phyloP scores from a whole-genome alignment of 2,888 invertebrate species.

The Odiellus spinosus region DNA sequence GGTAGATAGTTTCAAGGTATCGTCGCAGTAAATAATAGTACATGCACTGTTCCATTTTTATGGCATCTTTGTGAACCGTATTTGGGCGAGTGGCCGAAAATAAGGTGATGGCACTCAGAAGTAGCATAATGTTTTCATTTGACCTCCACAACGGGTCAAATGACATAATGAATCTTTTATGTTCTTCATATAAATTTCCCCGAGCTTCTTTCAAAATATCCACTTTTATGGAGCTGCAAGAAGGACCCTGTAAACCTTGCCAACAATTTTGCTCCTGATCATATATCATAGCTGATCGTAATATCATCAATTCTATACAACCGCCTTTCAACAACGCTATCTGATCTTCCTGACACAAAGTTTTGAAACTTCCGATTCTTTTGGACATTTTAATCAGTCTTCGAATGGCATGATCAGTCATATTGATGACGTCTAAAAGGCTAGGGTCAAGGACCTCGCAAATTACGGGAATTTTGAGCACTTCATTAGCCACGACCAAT shows the following conservation, averaged over 20 bases:
- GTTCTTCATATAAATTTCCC: slow-evolving; percentile 65
- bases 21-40: slow-evolving; percentile 19
- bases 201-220: slow-evolving; percentile 81
- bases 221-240: slow-evolving; percentile 54
- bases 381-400: slow-evolving; percentile 47
- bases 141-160: slow-evolving; percentile 69
- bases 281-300: slow-evolving; percentile 80
- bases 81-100: slow-evolving; percentile 68
- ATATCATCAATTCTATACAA: slow-evolving; percentile 89
- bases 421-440: slow-evolving; percentile 65
- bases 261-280: slow-evolving; percentile 75
- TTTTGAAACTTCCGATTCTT: slow-evolving; percentile 57
- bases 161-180: slow-evolving; percentile 64
- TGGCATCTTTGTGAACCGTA: slow-evolving; percentile 58
- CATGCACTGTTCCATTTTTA: slow-evolving; percentile 15
- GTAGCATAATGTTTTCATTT: slow-evolving; percentile 76
- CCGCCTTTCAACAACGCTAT: slow-evolving; percentile 74
- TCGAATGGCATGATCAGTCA: slow-evolving; percentile 80
- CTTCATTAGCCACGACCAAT: slow-evolving; percentile 67
- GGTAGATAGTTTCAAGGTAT: slow-evolving; percentile 16
- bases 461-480: slow-evolving; percentile 58
- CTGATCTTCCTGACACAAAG: slow-evolving; percentile 88
- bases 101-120: slow-evolving; percentile 75
- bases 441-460: slow-evolving; percentile 29
- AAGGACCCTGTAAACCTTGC: slow-evolving; percentile 44